Evolutionary conservation across 1,140 invertebrate genomes (phyloP), one percentile per base, ranked within the genome.

Genomic region (Trichoplusia ni): DNA sequence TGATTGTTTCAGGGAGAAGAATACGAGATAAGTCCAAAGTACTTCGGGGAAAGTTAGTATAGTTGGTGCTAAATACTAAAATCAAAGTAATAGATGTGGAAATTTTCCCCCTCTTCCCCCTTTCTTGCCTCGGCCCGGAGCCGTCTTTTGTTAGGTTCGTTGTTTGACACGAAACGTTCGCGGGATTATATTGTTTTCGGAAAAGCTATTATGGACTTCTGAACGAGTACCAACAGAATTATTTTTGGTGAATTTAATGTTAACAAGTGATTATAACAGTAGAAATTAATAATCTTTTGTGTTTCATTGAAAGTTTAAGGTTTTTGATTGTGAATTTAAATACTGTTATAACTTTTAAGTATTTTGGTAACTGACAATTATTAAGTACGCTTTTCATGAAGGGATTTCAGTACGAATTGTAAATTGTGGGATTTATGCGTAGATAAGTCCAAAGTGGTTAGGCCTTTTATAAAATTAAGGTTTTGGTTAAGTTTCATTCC

Each of bases 181-280:
- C 2, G 11, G 19, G 33, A 21, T 54, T 54, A 38, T 54, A 54
- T 54, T 54, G 51, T 54, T 54, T 54, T 38, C 35, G 19, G 21
- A 16, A 27, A 40, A 40, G 23, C 19, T 40, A 40, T 56, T 56
- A 56, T 25, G 21, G 31, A 35, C 47, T 4, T 53, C 1, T 35
- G 18, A 56, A 40, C 18, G 21, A 13, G 21, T 40, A 56, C 13
- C 35, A 16, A 11, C 13, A 13, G 33, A 56, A 56, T 56, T 23
- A 56, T 56, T 56, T 56, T 40, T 40, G 51, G 51, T 54, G 19
- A 31, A 54, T 54, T 54, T 54, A 54, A 54, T 54, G 51, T 54
- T 54, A 54, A 54, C 51, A 54, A 54, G 47, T 51, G 35, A 51
- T 29, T 51, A 11, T 9, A 31, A 37, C n/a, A 51, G 51, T 54